Percentiles rank a stretch among this genome's conserved stretches.
These are phyloP conservation scores for Pseudotriccus pelzelni DNA, from an alignment of 2,797 vertebrate genomes.

Conservation along the genomic window DNA sequence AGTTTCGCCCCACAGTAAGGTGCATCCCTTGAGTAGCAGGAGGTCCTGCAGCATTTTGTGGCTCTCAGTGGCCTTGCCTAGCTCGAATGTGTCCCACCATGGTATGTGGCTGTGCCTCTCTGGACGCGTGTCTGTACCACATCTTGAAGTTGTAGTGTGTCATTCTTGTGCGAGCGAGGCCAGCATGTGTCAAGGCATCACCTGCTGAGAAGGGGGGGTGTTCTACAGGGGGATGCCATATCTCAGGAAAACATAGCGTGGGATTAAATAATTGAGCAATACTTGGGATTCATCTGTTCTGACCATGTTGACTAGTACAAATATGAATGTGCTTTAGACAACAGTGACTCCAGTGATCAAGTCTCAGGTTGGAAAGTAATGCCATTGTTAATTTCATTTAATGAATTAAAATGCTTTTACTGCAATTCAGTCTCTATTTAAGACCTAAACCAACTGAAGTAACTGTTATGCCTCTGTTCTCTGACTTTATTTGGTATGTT, in stretches of 20 bases:
- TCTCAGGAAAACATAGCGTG: background rate
- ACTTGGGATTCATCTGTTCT: background rate
- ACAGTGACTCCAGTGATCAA: background rate
- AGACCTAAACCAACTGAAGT: background rate
- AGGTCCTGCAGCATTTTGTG: background rate
- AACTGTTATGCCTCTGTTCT: background rate
- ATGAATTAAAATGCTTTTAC: background rate
- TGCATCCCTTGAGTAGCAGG: rapidly evolving
- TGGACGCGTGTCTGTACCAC: rapidly evolving
- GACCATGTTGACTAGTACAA: background rate
- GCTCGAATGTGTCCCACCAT: rapidly evolving
- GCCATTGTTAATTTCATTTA: background rate
- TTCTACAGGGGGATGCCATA: background rate
- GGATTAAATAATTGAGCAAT: background rate
- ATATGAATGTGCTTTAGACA: background rate
- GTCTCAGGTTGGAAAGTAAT: background rate
- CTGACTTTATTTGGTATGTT: background rate
- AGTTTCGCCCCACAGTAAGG: background rate
- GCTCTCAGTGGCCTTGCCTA: background rate
- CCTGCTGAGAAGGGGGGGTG: rapidly evolving
- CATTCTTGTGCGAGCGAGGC: background rate
- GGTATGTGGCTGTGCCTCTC: background rate
- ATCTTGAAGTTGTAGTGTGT: background rate
- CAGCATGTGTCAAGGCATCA: rapidly evolving
- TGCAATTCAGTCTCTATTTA: background rate